A percentile compares a stretch with the other conserved stretches of the same genome.
phyloP scores from a whole-genome alignment of 1,140 invertebrate genomes.

The Triops cancriformis region DNA sequence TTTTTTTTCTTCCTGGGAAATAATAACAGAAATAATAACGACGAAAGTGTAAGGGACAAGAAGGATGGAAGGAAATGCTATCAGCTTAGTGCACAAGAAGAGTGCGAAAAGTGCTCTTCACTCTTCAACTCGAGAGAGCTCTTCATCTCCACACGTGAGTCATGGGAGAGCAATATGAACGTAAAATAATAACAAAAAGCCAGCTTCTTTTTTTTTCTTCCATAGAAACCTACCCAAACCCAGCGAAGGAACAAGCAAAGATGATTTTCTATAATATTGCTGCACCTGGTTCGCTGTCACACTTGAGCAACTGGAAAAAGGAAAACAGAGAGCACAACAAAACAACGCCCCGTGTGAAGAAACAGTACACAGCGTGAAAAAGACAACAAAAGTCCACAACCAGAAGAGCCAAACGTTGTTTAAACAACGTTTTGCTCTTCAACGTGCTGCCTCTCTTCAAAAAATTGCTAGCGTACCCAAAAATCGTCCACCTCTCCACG shows the following conservation, averaged over 20 bases:
- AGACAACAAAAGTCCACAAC: too few species aligned
- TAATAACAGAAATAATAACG: not conserved
- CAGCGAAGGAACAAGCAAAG: not conserved
- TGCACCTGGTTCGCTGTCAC: not conserved
- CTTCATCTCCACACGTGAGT: slow-evolving; percentile 2
- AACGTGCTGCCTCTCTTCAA: too few species aligned
- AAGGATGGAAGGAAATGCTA: not conserved
- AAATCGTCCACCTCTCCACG: too few species aligned
- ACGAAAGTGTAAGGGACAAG: not conserved
- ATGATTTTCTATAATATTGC: not conserved
- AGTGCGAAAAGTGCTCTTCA: slow-evolving; percentile 13
- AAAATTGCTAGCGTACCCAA: too few species aligned
- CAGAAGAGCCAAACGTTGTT: too few species aligned
- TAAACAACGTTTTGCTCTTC: too few species aligned
- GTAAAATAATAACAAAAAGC: not conserved
- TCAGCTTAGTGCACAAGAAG: not conserved
- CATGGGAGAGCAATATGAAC: not conserved
- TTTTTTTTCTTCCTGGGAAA: not conserved
- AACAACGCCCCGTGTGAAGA: not conserved
- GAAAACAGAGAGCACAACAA: not conserved
- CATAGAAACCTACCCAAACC: not conserved
- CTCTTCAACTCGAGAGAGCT: not conserved
- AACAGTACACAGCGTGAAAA: too few species aligned
- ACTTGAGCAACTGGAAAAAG: not conserved
- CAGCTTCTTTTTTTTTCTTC: not conserved